These are phyloP conservation scores for Coccyzus lansbergi DNA, from an alignment of 2,797 vertebrate species.

Conservation along the genomic window DNA sequence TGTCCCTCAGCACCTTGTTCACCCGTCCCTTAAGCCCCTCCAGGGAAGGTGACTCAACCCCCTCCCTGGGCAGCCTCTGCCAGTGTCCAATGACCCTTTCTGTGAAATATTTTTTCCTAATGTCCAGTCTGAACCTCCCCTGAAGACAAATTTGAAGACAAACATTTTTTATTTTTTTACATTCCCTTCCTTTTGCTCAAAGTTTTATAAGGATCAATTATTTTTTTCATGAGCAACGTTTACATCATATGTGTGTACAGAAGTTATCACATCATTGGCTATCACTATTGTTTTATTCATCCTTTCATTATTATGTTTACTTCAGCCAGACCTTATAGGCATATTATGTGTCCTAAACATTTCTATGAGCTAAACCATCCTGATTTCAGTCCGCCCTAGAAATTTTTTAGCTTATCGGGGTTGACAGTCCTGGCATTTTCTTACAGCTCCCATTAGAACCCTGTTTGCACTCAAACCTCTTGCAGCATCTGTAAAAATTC, in stretches of 20 bases:
- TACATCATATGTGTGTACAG: rapidly evolving
- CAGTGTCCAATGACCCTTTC: too few relatives aligned
- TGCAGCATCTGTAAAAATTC: not conserved
- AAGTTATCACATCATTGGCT: not conserved
- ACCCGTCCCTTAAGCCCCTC: too few relatives aligned
- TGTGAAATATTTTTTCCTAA: too few relatives aligned
- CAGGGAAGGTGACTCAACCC: too few relatives aligned
- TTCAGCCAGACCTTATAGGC: not conserved
- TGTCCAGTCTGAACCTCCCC: too few relatives aligned
- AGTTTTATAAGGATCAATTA: not conserved
- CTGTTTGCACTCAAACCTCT: not conserved
- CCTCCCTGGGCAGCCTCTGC: too few relatives aligned
- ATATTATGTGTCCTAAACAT: not conserved
- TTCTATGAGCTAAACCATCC: not conserved
- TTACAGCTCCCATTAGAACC: not conserved
- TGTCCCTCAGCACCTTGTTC: too few relatives aligned
- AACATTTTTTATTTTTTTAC: not conserved
- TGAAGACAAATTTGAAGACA: too few relatives aligned
- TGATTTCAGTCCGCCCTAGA: not conserved
- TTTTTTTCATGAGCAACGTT: not conserved
- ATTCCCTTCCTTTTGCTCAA: not conserved
- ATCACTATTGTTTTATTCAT: not conserved
- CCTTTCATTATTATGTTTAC: not conserved
- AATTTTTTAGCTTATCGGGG: not conserved
- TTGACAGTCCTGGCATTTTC: not conserved